phyloP scores from a whole-genome alignment of 1,140 invertebrate species.

The Calliopsis andreniformis region DNA sequence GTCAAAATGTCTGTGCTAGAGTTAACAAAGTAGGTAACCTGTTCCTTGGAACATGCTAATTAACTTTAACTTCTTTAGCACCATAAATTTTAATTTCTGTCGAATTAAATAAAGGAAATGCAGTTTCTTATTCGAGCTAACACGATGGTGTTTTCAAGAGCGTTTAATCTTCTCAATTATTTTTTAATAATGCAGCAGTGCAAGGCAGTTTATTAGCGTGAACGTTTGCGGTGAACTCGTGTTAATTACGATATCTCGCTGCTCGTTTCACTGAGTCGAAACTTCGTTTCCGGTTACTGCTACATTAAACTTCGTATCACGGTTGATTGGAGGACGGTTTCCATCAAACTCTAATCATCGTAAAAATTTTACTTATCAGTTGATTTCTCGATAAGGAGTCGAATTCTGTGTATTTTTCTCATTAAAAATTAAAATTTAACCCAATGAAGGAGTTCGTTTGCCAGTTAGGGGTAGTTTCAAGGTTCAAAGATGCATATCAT shows the following conservation, averaged over 20 bases:
- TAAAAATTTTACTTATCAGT: neutral
- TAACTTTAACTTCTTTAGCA: too few relatives aligned
- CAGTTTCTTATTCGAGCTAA: too few relatives aligned
- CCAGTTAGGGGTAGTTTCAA: too few relatives aligned
- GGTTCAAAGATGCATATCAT: too few relatives aligned
- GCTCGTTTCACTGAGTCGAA: neutral
- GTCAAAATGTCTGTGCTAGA: neutral
- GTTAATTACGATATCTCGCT: slow-evolving; percentile 25
- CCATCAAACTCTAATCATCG: neutral
- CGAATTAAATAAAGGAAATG: too few relatives aligned
- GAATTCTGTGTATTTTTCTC: too few relatives aligned
- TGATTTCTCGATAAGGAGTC: too few relatives aligned
- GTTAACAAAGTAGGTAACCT: too few relatives aligned
- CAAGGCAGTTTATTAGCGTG: slow-evolving; percentile 44
- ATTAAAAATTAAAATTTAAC: too few relatives aligned
- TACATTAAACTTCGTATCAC: neutral
- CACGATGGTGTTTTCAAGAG: slow-evolving; percentile 1
- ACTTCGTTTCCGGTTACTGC: slow-evolving; percentile 6
- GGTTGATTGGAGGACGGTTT: neutral
- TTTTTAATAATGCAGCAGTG: slow-evolving; percentile 44
- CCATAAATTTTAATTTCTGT: too few relatives aligned
- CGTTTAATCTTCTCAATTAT: slow-evolving; percentile 49
- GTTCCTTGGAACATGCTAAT: too few relatives aligned
- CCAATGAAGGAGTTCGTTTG: too few relatives aligned
- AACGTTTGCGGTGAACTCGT: slow-evolving; percentile 3